Evolutionary conservation across 2,113 vertebrate genomes (phyloP).

Genomic region (Plecturocebus donacophilus): DNA sequence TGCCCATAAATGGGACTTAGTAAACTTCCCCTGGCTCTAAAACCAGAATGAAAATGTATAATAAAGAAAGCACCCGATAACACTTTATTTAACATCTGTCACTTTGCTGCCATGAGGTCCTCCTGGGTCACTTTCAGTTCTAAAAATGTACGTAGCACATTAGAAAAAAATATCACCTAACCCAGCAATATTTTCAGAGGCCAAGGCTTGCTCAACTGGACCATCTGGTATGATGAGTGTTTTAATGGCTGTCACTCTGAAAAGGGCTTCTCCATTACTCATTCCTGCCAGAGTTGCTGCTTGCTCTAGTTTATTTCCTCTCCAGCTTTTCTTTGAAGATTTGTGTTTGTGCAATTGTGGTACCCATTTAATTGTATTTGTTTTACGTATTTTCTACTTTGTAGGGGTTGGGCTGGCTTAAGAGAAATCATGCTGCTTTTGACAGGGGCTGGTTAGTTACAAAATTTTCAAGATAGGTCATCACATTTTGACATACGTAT

Average conservation of each 20-base stretch:
- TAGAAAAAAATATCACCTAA: background rate
- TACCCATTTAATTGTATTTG: background rate
- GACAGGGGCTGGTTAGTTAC: background rate
- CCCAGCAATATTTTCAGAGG: background rate
- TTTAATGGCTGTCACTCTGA: background rate
- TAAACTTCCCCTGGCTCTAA: background rate
- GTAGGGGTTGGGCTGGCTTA: background rate
- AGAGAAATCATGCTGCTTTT: background rate
- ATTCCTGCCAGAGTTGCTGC: background rate
- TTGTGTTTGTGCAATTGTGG: background rate
- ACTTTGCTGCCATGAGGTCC: background rate
- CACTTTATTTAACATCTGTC: background rate
- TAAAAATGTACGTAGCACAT: background rate
- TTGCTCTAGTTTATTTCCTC: background rate
- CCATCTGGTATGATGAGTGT: background rate
- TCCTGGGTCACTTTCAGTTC: background rate
- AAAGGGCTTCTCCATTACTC: background rate
- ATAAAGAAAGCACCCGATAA: background rate
- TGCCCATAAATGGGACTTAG: background rate
- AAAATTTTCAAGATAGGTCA: slow-evolving; percentile 17
- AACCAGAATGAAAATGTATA: background rate
- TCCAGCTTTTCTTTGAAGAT: background rate
- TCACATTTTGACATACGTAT: background rate
- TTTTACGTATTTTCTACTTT: slow-evolving; percentile 43
- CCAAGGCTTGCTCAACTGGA: background rate